Evolutionary conservation across 2,888 invertebrate species (phyloP).

Genomic region (Apodemia duryi): DNA sequence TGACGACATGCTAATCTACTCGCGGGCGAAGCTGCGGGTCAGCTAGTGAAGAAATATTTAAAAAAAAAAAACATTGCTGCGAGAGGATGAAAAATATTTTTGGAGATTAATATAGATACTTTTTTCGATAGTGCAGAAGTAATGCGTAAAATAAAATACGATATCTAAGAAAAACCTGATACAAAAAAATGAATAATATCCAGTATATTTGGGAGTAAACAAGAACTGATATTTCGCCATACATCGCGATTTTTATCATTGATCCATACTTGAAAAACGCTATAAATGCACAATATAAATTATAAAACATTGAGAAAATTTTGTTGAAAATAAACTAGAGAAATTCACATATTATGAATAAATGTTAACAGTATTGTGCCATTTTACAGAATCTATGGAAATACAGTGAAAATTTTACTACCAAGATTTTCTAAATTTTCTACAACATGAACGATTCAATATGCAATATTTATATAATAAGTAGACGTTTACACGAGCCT

Average conservation of each 20-base stretch:
- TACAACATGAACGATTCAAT: conserved; percentile 75
- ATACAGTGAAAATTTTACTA: conserved; percentile 50
- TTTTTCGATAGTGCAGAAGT: no score
- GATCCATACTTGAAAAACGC: background rate
- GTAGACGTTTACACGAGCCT: conserved; percentile 63
- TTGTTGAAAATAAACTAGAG: background rate
- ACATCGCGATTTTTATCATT: background rate
- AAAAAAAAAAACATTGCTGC: no score
- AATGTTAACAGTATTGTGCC: conserved; percentile 16
- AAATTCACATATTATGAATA: conserved; percentile 10
- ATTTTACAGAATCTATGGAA: conserved; percentile 15
- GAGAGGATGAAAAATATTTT: no score
- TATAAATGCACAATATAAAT: background rate
- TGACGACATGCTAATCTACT: no score
- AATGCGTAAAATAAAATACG: no score
- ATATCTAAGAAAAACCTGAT: no score
- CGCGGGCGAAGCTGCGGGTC: no score
- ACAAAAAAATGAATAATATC: no score
- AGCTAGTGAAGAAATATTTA: no score
- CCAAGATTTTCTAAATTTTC: conserved; percentile 55
- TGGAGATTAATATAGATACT: no score
- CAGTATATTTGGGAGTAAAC: no score
- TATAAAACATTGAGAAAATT: background rate
- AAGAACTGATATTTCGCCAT: no score
- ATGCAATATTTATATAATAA: conserved; percentile 54